Evolutionary conservation across 2,113 vertebrate genomes (phyloP), one percentile per base, ranked within the genome.

Genomic region (Montifringilla adamsi): DNA sequence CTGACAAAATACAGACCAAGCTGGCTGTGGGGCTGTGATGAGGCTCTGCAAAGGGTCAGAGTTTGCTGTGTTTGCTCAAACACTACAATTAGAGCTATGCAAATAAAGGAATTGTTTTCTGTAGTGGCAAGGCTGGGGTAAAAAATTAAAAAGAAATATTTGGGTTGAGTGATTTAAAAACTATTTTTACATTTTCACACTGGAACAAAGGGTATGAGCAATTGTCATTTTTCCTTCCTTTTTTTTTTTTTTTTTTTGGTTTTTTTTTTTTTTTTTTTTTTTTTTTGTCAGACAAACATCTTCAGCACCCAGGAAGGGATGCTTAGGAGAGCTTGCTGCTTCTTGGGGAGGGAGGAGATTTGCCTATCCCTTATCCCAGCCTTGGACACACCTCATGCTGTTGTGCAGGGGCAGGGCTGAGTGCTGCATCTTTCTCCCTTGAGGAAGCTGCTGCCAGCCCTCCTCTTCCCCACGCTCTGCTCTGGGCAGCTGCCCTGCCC

Each of bases 31-130:
- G 85, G 87, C 28, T 94, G 74, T 17, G 27, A 86, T 74, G 96
- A 94, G 90, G 95, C 92, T 94, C 92, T 86, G 72, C 7, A 3
- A 93, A 95, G 88, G 93, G 94, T 75, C 10, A 1, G 68, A 35
- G 1, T 93, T 92, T 21, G 79, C 92, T 86, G 85, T 83, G 93
- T 94, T 94, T 96, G 87, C 92, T 96, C 92, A 93, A 94, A 95
- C 92, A 63, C 73, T 81, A 79, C 94, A 96, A 97, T 96, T 95
- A 97, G 87, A 89, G 44, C 80, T 78, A 94, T 11, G 60, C 94
- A 97, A 97, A 97, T 94, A 94, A 89, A 49, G 86, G 89, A 92
- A 93, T 73, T 91, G 76, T 94, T 97, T 95, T 93, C 91, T 75
- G 28, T 49, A 56, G 73, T 91, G 89, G 84, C 73, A 83, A 75